A percentile compares a stretch with the other conserved stretches of the same genome.
These are phyloP conservation scores for Bimastos eiseni DNA, from an alignment of 2,888 invertebrate species.

Conservation along the genomic window DNA sequence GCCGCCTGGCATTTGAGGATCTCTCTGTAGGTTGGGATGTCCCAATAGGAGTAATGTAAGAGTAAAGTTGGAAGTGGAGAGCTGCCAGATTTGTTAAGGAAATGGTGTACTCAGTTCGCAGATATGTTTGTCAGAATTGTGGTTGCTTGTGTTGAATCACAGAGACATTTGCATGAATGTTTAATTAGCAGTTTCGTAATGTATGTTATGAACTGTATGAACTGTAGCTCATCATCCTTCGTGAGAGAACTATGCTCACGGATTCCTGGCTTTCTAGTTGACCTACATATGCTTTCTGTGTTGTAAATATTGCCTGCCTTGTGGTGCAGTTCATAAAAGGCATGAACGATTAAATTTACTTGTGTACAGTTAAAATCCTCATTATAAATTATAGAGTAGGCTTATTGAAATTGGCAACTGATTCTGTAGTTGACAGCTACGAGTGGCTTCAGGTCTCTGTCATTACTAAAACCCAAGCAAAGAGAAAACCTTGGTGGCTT, in stretches of 20 bases:
- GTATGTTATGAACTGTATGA: background rate
- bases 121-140: background rate
- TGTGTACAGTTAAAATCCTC: background rate
- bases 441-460: background rate
- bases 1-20: background rate
- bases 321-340: background rate
- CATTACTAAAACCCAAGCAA: background rate
- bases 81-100: background rate
- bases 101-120: background rate
- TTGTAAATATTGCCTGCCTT: background rate
- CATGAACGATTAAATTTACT: background rate
- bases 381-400: background rate
- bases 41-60: background rate
- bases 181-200: background rate
- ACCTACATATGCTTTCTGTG: background rate
- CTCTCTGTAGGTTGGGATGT: background rate
- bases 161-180: background rate
- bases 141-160: conserved; percentile 9
- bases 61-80: background rate
- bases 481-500: background rate
- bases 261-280: conserved; percentile 13
- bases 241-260: background rate
- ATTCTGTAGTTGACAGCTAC: too few relatives aligned
- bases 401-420: too few relatives aligned
- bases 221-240: background rate